Percentiles rank a stretch among this genome's conserved stretches.
Evolutionary conservation across 1,140 invertebrate species (phyloP).

Genomic region (Nephotettix cincticeps): DNA sequence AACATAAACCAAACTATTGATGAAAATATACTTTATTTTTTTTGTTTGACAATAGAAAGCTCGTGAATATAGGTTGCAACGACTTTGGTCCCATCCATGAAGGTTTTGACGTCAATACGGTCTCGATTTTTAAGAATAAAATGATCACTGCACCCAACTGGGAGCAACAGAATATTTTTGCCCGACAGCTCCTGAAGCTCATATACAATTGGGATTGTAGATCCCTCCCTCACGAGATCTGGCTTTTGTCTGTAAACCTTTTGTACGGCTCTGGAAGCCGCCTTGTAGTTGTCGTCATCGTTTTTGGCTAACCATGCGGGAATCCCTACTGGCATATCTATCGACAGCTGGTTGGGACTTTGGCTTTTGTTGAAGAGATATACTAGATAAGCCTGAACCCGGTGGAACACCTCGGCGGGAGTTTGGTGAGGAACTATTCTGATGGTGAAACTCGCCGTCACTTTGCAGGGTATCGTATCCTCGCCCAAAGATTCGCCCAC

Average conservation of each 20-base stretch:
- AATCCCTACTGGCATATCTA: not conserved
- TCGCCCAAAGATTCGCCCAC: conserved; percentile 61
- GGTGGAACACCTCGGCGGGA: not conserved
- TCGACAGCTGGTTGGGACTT: not conserved
- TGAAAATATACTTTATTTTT: not conserved
- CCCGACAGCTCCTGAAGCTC: not conserved
- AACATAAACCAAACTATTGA: not conserved
- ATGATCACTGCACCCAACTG: not conserved
- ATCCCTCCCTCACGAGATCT: not conserved
- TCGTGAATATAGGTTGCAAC: not conserved
- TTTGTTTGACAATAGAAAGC: not conserved
- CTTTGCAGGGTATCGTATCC: conserved; percentile 62
- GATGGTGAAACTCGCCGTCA: conserved; percentile 64
- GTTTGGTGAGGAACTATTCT: conserved; percentile 58
- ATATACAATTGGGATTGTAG: not conserved
- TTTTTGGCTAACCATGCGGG: not conserved
- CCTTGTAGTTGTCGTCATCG: not conserved
- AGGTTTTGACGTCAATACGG: conserved; percentile 2
- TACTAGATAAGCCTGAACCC: not conserved
- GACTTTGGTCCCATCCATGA: conserved; percentile 14
- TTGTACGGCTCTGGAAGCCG: not conserved
- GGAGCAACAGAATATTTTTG: conserved; percentile 1
- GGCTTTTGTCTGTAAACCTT: conserved; percentile 6
- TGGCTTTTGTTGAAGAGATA: not conserved
- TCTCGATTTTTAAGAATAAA: not conserved